phyloP scores from a whole-genome alignment of 2,113 vertebrate species.

The Hippoglossus stenolepis region DNA sequence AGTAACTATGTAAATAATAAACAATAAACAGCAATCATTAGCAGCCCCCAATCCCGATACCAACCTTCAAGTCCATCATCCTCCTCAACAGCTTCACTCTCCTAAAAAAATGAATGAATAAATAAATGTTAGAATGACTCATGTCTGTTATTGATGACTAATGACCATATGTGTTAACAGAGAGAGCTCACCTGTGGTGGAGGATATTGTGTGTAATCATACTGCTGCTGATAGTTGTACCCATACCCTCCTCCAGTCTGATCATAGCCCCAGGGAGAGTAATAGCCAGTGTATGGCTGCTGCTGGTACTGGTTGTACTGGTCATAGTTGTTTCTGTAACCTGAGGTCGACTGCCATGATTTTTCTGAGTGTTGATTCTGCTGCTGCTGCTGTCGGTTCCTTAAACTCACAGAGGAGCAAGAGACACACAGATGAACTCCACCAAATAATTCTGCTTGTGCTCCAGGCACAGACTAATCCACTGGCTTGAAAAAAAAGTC shows the following conservation, averaged over 20 bases:
- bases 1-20: background rate
- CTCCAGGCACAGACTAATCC: background rate
- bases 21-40: too few relatives aligned
- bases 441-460: background rate
- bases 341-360: slow-evolving; percentile 86
- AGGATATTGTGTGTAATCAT: slow-evolving; percentile 88
- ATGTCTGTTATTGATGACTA: background rate
- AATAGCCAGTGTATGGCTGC: slow-evolving; percentile 89
- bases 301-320: slow-evolving; percentile 89
- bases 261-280: slow-evolving; percentile 91
- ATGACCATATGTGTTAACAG: background rate
- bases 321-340: slow-evolving; percentile 83
- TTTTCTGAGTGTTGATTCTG: slow-evolving; percentile 57
- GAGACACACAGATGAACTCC: background rate
- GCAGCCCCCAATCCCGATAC: background rate
- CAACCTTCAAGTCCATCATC: slow-evolving; percentile 92
- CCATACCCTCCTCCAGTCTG: slow-evolving; percentile 88
- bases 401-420: slow-evolving; percentile 48
- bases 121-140: background rate
- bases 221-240: slow-evolving; percentile 91
- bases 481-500: background rate
- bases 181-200: slow-evolving; percentile 85
- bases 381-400: slow-evolving; percentile 61
- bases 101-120: slow-evolving; percentile 73
- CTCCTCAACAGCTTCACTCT: slow-evolving; percentile 84